phyloP scores from a whole-genome alignment of 2,888 invertebrate species.

The Lasioglossum leucozonium region DNA sequence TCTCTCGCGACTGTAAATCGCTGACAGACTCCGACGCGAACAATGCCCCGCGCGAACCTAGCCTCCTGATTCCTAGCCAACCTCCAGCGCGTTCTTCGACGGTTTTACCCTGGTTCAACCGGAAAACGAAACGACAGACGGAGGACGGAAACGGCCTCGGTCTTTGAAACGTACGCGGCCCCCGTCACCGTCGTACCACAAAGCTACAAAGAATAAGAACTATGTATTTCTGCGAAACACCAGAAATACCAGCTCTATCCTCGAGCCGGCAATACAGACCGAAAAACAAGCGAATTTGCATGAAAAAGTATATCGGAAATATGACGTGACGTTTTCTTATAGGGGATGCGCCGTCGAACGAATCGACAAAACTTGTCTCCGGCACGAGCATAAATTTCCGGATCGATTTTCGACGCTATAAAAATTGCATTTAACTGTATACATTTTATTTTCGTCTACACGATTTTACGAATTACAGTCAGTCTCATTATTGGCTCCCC shows the following conservation, averaged over 20 bases:
- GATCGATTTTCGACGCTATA: too few relatives aligned
- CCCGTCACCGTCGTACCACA: not conserved
- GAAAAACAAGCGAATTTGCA: too few relatives aligned
- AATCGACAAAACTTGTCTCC: too few relatives aligned
- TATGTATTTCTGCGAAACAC: not conserved
- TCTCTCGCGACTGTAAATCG: conserved; percentile 42
- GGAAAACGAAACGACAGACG: conserved; percentile 29
- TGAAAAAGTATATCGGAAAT: not conserved
- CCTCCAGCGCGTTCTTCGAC: conserved; percentile 14
- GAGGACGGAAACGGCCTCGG: conserved; percentile 19
- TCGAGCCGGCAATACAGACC: too few relatives aligned
- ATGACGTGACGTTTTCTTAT: not conserved
- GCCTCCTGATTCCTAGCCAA: not conserved
- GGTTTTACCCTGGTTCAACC: conserved; percentile 18
- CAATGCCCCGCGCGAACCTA: conserved; percentile 25
- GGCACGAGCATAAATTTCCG: too few relatives aligned
- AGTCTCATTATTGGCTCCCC: too few relatives aligned
- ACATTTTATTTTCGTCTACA: too few relatives aligned
- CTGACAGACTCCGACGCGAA: conserved; percentile 44
- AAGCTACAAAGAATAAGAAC: not conserved
- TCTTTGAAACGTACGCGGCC: conserved; percentile 21
- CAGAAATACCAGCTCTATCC: too few relatives aligned
- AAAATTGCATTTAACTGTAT: too few relatives aligned
- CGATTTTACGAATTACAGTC: too few relatives aligned
- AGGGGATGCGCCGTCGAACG: too few relatives aligned